Evolutionary conservation across 2,888 invertebrate species (phyloP), one percentile per base, ranked within the genome.

Genomic region (Acleris holmiana): DNA sequence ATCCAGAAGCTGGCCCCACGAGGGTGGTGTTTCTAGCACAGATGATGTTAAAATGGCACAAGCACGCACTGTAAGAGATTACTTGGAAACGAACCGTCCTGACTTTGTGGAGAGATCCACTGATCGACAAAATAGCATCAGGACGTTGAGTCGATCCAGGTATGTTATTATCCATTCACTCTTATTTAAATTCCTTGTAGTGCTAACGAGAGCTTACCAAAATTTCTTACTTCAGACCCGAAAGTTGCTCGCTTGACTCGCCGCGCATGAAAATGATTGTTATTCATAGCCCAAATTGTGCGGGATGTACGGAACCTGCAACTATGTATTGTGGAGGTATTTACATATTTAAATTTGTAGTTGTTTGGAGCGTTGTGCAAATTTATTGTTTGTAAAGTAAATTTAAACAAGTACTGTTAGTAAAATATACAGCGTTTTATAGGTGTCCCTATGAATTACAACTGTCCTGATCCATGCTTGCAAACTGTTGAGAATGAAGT

Each of bases 71-170:
- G 92, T 95, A 25, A 89, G 96, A 93, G 96, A 97, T 65, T 95
- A 95, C 78, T 93, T 97, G 74, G 92, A 93, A 70, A 92, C 83
- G 68, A 95, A 96, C 72, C 94, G 95, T 40, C 97, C 97, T 0
- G 94, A 95, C 67, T 97, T 97, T 81, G 91, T 96, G 3, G 82
- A 86, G 62, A 88, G 82, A 50, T 77, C 82, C 58, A 75, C 83
- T 0, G 76, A 82, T 23, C 79, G 92, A 8, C 91, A 90, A 68
- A 80, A 83, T 55, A 88, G 87, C 61, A 76, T 92, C 71, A 87
- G 85, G 69, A 76, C 82, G 50, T 82, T 91, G 19, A 85, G 81
- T 67, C 86, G 90, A 69, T 73, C 77, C 59, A 85, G 91, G 92
- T 92, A 77, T 86, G 82, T 29, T 48, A 40, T 49, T 18, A 40